phyloP scores from a whole-genome alignment of 2,797 vertebrate species.

The Natrix natrix region DNA sequence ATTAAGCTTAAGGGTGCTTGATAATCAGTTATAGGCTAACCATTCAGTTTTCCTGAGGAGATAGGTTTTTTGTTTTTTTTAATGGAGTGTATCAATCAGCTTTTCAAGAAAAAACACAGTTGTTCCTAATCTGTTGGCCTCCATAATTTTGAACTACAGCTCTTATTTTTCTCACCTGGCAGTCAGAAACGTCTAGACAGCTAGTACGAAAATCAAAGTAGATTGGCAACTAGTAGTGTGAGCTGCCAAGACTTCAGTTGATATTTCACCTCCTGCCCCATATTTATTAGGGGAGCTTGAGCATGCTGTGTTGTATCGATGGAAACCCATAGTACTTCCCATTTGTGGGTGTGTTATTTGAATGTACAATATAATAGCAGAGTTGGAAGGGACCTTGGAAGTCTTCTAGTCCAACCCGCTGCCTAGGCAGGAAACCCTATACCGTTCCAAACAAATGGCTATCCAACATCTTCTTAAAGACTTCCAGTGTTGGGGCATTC shows the following conservation, averaged over 20 bases:
- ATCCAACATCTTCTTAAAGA: no score
- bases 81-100: not conserved
- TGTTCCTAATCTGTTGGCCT: not conserved
- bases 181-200: not conserved
- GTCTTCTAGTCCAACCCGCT: no score
- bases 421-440: no score
- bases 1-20: not conserved
- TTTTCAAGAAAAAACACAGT: not conserved
- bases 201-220: not conserved
- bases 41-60: not conserved
- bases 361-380: no score
- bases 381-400: no score
- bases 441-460: no score
- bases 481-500: no score
- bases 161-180: not conserved
- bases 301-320: no score
- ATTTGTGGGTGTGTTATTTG: no score
- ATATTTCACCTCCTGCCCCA: not conserved
- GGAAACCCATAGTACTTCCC: no score
- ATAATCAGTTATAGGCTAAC: not conserved
- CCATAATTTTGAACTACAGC: not conserved
- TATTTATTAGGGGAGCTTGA: not conserved
- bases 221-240: not conserved
- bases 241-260: not conserved
- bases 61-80: not conserved